phyloP scores from a whole-genome alignment of 2,113 vertebrate genomes.

The Thalassarche chlororhynchos region DNA sequence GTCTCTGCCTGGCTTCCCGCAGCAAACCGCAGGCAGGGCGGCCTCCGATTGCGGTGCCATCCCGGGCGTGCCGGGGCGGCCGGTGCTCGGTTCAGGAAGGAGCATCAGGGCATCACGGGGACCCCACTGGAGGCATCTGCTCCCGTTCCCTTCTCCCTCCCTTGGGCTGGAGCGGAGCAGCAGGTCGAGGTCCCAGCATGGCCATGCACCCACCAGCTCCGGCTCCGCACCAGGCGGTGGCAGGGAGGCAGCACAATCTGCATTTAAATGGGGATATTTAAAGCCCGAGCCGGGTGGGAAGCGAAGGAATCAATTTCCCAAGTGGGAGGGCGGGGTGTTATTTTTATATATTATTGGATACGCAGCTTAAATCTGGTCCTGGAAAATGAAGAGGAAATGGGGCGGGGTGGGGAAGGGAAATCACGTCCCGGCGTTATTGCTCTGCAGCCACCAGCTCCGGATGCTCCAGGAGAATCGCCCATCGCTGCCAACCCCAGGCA shows the following conservation, averaged over 20 bases:
- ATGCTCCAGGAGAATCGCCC: neutral
- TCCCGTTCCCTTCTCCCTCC: rapidly evolving
- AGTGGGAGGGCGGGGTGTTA: constrained; percentile 59
- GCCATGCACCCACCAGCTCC: neutral
- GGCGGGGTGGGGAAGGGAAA: neutral
- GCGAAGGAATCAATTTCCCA: constrained; percentile 52
- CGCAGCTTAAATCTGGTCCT: constrained; percentile 8
- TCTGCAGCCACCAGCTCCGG: neutral
- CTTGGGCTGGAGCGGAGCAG: rapidly evolving
- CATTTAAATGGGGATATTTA: constrained; percentile 58
- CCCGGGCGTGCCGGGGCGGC: rapidly evolving
- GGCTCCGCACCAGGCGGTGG: neutral
- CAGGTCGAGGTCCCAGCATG: neutral
- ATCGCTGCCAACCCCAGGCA: neutral
- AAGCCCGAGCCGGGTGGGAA: constrained; percentile 46
- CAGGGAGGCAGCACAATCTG: neutral
- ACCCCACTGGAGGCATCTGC: rapidly evolving
- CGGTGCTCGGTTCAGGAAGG: rapidly evolving
- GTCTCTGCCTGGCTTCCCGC: neutral
- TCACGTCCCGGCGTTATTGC: rapidly evolving
- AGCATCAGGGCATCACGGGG: neutral
- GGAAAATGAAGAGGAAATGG: neutral
- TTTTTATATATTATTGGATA: constrained; percentile 38
- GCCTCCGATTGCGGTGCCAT: rapidly evolving
- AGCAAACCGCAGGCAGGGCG: rapidly evolving